Percentiles rank a stretch among this genome's conserved stretches.
phyloP scores from a whole-genome alignment of 2,797 vertebrate species.

The Pitangus sulphuratus region DNA sequence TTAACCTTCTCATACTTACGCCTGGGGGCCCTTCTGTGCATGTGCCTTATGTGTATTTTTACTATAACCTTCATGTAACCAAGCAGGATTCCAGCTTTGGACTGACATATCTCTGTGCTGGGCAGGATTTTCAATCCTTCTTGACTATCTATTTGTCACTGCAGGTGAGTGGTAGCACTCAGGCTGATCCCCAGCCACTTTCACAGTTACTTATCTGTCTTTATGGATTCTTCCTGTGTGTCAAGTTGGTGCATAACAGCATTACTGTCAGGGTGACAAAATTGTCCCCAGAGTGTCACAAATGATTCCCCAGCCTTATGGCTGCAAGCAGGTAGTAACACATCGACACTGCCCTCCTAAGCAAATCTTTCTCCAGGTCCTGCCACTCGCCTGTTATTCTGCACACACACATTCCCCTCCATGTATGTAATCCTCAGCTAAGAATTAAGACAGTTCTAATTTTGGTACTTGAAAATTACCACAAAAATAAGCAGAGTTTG shows the following conservation, averaged over 20 bases:
- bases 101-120: slow-evolving; percentile 74
- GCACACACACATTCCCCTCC: background rate
- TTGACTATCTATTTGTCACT: slow-evolving; percentile 81
- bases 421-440: accelerated
- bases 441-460: background rate
- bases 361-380: slow-evolving; percentile 39
- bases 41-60: background rate
- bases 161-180: slow-evolving; percentile 82
- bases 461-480: background rate
- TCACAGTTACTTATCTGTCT: slow-evolving; percentile 86
- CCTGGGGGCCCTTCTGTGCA: background rate
- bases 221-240: slow-evolving; percentile 85
- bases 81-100: slow-evolving; percentile 30
- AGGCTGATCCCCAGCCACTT: slow-evolving; percentile 82
- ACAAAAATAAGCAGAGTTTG: background rate
- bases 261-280: slow-evolving; percentile 87
- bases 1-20: background rate
- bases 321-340: slow-evolving; percentile 71
- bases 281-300: slow-evolving; percentile 83
- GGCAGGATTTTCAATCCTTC: slow-evolving; percentile 82
- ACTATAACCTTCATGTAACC: background rate
- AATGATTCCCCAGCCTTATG: slow-evolving; percentile 79
- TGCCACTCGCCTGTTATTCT: background rate
- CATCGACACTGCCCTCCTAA: slow-evolving; percentile 30
- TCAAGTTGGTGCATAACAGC: slow-evolving; percentile 82